A percentile compares a stretch with the other conserved stretches of the same genome.
Conservation (phyloP, 2,888 invertebrate species). For the Pilophorus perplexus region DNA sequence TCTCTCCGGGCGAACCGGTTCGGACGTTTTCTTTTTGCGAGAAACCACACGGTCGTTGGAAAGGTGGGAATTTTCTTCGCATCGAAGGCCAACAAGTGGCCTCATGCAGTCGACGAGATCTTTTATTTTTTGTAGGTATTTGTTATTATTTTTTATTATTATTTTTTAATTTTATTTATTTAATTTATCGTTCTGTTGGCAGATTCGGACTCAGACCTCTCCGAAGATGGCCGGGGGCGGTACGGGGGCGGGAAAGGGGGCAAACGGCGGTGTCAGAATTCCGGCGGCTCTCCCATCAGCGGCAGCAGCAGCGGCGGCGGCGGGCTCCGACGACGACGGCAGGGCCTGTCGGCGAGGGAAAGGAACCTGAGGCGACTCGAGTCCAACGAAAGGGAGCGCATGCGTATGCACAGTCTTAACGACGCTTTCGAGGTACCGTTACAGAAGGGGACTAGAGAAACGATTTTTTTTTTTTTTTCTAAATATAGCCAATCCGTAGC, state of each 20-base stretch:
- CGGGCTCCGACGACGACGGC: slow-evolving; percentile 12
- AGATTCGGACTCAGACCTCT: slow-evolving; percentile 35
- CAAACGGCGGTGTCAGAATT: slow-evolving; percentile 3
- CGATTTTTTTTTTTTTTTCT: too few species aligned
- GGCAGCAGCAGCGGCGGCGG: slow-evolving; percentile 16
- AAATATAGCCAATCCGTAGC: too few species aligned
- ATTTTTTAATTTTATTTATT: too few species aligned
- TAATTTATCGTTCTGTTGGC: neutral
- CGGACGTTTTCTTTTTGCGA: too few species aligned
- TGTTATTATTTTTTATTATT: too few species aligned
- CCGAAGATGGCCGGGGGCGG: slow-evolving; percentile 19
- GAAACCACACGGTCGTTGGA: too few species aligned
- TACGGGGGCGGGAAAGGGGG: slow-evolving; percentile 17
- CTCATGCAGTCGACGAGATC: too few species aligned
- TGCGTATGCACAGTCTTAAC: slow-evolving; percentile 89
- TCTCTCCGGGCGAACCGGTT: too few species aligned
- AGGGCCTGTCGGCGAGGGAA: slow-evolving; percentile 75
- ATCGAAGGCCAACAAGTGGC: too few species aligned
- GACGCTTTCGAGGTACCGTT: slow-evolving; percentile 80
- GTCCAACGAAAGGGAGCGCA: slow-evolving; percentile 86
- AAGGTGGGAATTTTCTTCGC: too few species aligned
- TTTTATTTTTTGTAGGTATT: too few species aligned
- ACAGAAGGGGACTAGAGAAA: too few species aligned
- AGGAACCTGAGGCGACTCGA: slow-evolving; percentile 81
- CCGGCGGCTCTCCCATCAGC: neutral